Evolutionary conservation across 2,888 invertebrate genomes (phyloP).

Genomic region (Steinernema hermaphroditum): DNA sequence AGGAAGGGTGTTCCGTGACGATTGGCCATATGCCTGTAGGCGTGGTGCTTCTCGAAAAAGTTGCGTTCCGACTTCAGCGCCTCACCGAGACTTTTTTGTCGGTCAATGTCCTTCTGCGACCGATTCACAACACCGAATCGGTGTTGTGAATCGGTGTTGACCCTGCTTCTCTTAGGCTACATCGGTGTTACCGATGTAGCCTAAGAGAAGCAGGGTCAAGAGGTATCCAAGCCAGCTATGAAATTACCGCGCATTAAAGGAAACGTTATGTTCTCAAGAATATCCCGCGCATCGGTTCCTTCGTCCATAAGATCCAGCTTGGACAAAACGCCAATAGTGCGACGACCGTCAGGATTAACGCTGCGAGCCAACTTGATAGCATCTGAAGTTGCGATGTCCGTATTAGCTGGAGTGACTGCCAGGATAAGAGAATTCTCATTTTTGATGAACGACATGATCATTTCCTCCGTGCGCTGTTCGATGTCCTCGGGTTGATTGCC

Average conservation of each 20-base stretch:
- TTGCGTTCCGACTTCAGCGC: neutral
- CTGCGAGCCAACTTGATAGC: slow-evolving; percentile 24
- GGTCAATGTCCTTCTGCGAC: neutral
- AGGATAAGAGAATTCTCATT: slow-evolving; percentile 30
- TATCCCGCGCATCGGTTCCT: slow-evolving; percentile 25
- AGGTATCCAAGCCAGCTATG: neutral
- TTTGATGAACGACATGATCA: slow-evolving; percentile 27
- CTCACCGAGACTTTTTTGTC: neutral
- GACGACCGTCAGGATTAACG: slow-evolving; percentile 30
- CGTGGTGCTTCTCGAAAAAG: neutral
- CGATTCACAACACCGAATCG: neutral
- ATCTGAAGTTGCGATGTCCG: slow-evolving; percentile 28
- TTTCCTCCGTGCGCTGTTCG: neutral
- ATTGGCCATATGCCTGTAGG: neutral
- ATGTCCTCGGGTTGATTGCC: neutral
- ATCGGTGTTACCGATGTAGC: too few relatives aligned
- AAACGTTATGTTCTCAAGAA: slow-evolving; percentile 14
- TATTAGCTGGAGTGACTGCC: slow-evolving; percentile 29
- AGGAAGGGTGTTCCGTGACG: too few relatives aligned
- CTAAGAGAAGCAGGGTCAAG: neutral
- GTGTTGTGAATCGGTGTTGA: neutral
- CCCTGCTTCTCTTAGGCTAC: neutral
- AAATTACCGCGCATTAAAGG: neutral
- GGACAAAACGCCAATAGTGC: slow-evolving; percentile 30
- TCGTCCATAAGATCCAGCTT: slow-evolving; percentile 33